A percentile compares a stretch with the other conserved stretches of the same genome.
phyloP scores from a whole-genome alignment of 2,113 vertebrate species.

The Larimichthys polyactis region DNA sequence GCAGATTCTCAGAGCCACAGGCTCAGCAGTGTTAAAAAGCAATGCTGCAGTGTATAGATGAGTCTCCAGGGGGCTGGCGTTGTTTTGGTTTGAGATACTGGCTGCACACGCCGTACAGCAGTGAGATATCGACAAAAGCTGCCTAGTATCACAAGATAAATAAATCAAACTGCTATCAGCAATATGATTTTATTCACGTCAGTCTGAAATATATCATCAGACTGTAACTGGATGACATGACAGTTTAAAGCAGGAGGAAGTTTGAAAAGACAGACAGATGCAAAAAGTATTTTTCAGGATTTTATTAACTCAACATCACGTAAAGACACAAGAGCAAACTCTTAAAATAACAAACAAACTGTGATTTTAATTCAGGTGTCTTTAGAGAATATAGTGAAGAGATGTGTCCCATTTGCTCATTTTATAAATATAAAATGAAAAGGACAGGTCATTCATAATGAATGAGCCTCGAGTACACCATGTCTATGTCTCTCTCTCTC shows the following conservation, averaged over 20 bases:
- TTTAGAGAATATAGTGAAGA: conserved; percentile 40
- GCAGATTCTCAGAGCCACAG: neutral
- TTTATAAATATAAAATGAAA: conserved; percentile 73
- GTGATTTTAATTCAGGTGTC: conserved; percentile 4
- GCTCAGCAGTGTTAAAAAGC: conserved; percentile 24
- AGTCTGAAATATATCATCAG: neutral
- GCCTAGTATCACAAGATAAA: conserved; percentile 1
- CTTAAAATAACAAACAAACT: neutral
- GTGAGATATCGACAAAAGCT: conserved; percentile 8
- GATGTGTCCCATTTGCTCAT: conserved; percentile 58
- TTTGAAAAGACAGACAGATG: neutral
- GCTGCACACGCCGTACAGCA: conserved; percentile 11
- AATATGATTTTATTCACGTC: neutral
- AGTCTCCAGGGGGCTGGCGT: conserved; percentile 15
- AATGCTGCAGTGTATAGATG: conserved; percentile 30
- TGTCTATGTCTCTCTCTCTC: neutral
- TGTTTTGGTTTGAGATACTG: conserved; percentile 34
- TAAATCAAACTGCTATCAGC: neutral
- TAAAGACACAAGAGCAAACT: conserved; percentile 3
- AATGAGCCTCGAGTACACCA: conserved; percentile 54
- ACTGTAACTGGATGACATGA: neutral
- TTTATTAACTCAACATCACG: neutral
- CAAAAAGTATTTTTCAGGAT: neutral
- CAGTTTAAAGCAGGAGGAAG: neutral
- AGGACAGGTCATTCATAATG: conserved; percentile 64